Percentiles rank a stretch among this genome's conserved stretches.
Evolutionary conservation across 2,888 invertebrate genomes (phyloP).

Genomic region (Chrysolina americana): DNA sequence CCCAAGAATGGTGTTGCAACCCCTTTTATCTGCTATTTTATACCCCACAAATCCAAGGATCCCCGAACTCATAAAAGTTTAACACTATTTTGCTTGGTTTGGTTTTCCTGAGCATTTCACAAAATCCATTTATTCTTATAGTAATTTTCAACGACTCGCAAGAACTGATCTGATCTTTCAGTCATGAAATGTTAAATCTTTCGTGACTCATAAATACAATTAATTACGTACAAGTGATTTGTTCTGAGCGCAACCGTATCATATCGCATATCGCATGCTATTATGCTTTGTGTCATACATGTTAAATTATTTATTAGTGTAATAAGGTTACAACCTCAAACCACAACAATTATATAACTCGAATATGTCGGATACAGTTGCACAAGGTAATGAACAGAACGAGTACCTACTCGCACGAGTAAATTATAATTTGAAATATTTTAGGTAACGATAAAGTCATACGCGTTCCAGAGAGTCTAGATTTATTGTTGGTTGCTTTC

Average conservation of each 20-base stretch:
- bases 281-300: constrained; percentile 38
- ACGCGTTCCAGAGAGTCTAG: background rate
- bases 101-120: no score
- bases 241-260: constrained; percentile 32
- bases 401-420: background rate
- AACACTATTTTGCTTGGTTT: no score
- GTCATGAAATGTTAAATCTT: background rate
- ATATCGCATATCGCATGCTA: constrained; percentile 27
- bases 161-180: background rate
- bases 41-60: no score
- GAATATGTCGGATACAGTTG: background rate
- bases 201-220: constrained; percentile 32
- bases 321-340: constrained; percentile 40
- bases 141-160: background rate
- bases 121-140: background rate
- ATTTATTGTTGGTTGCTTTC: background rate
- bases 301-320: constrained; percentile 34
- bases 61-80: no score
- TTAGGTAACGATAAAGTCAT: no score
- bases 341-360: constrained; percentile 32
- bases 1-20: no score
- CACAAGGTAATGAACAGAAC: background rate
- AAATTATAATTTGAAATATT: no score
- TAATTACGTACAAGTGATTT: constrained; percentile 25
- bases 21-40: no score